These are phyloP conservation scores for Amaurobius ferox DNA, from an alignment of 2,888 invertebrate species.

Conservation along the genomic window DNA sequence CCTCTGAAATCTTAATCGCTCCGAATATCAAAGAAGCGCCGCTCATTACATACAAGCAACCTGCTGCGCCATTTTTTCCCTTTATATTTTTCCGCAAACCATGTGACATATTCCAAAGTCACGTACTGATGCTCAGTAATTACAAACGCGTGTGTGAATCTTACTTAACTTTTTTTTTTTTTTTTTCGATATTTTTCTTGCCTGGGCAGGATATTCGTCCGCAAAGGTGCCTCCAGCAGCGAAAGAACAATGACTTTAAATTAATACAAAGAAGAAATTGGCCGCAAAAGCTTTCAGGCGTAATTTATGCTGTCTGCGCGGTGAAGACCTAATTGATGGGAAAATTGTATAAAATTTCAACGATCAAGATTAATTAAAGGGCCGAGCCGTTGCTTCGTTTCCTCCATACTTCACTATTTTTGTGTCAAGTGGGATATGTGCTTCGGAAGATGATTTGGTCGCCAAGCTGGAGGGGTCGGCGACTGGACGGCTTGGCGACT, in stretches of 20 bases:
- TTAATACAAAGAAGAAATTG: conserved; percentile 63
- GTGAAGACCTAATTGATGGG: conserved; percentile 64
- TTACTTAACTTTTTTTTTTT: background rate
- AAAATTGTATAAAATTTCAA: conserved; percentile 70
- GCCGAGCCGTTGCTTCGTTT: conserved; percentile 41
- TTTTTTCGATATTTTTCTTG: conserved; percentile 19
- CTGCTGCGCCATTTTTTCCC: background rate
- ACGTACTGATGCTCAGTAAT: conserved; percentile 32
- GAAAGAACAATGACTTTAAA: conserved; percentile 65
- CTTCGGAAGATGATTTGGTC: background rate
- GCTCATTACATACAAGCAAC: conserved; percentile 33
- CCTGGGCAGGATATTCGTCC: background rate
- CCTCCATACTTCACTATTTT: conserved; percentile 4
- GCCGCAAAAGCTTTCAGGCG: conserved; percentile 52
- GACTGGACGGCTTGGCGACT: background rate
- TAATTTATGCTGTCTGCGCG: conserved; percentile 64
- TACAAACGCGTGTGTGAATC: conserved; percentile 28
- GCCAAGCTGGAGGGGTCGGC: background rate
- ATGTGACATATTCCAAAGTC: conserved; percentile 54
- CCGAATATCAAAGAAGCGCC: conserved; percentile 35
- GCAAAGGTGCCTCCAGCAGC: background rate
- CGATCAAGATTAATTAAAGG: conserved; percentile 68
- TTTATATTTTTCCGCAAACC: conserved; percentile 9
- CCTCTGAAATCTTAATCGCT: conserved; percentile 47
- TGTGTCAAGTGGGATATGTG: background rate